Evolutionary conservation across 1,140 invertebrate species (phyloP).

Genomic region (Cydia pomonella): DNA sequence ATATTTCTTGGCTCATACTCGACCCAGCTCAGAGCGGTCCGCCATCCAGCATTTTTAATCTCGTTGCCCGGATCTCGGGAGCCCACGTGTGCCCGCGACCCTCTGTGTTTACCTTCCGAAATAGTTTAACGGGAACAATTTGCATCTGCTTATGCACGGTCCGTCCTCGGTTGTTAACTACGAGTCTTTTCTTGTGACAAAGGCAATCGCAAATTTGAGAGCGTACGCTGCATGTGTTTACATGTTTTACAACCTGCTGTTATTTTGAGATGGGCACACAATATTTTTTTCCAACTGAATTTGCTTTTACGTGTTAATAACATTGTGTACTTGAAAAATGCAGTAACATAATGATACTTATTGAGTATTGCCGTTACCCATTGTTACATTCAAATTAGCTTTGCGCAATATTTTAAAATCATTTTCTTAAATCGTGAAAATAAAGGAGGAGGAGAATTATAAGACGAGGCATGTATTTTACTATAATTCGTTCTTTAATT

Average conservation of each 20-base stretch:
- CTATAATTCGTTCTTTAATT: neutral
- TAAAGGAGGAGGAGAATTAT: neutral
- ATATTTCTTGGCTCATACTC: constrained; percentile 73
- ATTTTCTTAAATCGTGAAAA: neutral
- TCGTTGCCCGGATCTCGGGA: constrained; percentile 66
- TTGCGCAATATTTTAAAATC: neutral
- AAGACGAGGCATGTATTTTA: neutral
- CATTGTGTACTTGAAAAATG: neutral
- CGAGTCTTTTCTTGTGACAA: constrained; percentile 55
- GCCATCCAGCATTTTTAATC: constrained; percentile 77
- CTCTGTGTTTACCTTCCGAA: constrained; percentile 77
- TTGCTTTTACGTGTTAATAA: neutral
- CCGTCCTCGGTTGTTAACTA: constrained; percentile 75
- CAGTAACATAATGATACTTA: neutral
- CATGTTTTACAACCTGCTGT: constrained; percentile 24
- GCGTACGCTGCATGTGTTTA: constrained; percentile 29
- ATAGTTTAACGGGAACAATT: constrained; percentile 79
- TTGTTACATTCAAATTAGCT: neutral
- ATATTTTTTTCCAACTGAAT: neutral
- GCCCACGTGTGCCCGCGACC: constrained; percentile 61
- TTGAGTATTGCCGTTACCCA: neutral
- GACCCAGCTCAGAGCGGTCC: constrained; percentile 64
- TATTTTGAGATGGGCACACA: constrained; percentile 22
- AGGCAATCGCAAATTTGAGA: constrained; percentile 48
- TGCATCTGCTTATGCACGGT: constrained; percentile 76